phyloP scores from a whole-genome alignment of 2,888 invertebrate genomes.

The Drosophila anceps region DNA sequence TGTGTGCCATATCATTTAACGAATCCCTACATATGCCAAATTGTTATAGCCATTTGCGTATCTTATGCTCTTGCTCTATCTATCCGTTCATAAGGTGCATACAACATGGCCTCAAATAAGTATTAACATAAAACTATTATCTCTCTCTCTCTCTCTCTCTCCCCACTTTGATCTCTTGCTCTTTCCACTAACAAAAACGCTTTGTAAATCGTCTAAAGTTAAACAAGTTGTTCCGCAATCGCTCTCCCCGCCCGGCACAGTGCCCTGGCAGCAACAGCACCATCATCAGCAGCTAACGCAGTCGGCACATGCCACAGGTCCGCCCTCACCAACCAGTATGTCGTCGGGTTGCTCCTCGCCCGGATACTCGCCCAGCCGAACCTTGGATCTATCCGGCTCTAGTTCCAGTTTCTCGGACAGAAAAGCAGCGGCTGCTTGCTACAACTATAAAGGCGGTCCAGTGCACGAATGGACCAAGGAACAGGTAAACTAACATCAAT shows the following conservation, averaged over 20 bases:
- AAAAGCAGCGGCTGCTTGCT: slow-evolving; percentile 86
- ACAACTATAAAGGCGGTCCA: slow-evolving; percentile 89
- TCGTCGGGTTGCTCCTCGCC: slow-evolving; percentile 88
- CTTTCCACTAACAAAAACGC: slow-evolving; percentile 24
- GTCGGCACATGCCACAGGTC: slow-evolving; percentile 86
- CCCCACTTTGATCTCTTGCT: slow-evolving; percentile 27
- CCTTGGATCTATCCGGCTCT: slow-evolving; percentile 87
- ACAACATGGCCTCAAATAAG: slow-evolving; percentile 11
- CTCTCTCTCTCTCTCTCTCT: slow-evolving; percentile 26
- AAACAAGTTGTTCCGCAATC: slow-evolving; percentile 89
- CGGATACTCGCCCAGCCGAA: slow-evolving; percentile 86
- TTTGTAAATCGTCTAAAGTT: slow-evolving; percentile 83
- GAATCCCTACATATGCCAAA: slow-evolving; percentile 21
- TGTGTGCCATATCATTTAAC: slow-evolving; percentile 32
- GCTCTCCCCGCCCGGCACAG: slow-evolving; percentile 88
- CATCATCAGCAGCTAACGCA: slow-evolving; percentile 84
- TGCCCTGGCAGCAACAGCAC: slow-evolving; percentile 87
- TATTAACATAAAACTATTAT: slow-evolving; percentile 38
- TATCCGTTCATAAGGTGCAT: slow-evolving; percentile 26
- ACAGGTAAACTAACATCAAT: slow-evolving; percentile 86
- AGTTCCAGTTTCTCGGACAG: slow-evolving; percentile 88
- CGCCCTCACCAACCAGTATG: slow-evolving; percentile 89
- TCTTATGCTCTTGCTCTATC: slow-evolving; percentile 39
- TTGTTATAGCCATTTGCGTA: slow-evolving; percentile 44
- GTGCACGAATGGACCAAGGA: slow-evolving; percentile 92